Evolutionary conservation across 2,113 vertebrate genomes (phyloP).

Genomic region (Leucopternis melanops): DNA sequence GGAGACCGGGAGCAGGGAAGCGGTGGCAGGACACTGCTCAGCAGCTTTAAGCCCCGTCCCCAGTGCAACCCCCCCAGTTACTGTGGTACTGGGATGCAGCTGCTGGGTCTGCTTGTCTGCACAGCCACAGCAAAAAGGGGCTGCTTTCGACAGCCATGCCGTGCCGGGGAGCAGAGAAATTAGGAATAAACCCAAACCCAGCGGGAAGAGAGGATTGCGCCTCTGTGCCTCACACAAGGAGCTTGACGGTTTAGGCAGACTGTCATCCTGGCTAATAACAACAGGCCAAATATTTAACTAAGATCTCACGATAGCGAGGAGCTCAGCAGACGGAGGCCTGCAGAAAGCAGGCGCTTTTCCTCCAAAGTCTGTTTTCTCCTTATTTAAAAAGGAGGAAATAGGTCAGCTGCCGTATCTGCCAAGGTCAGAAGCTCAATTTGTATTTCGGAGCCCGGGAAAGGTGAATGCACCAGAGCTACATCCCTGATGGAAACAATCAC

Average conservation of each 20-base stretch:
- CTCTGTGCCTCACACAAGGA: not conserved
- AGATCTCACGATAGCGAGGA: not conserved
- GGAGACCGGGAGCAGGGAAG: not conserved
- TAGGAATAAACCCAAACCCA: not conserved
- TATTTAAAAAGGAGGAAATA: constrained; percentile 49
- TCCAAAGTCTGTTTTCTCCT: constrained; percentile 15
- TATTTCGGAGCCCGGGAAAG: constrained; percentile 45
- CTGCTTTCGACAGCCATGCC: fast-evolving
- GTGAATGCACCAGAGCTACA: constrained; percentile 47
- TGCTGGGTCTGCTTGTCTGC: fast-evolving
- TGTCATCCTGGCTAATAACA: not conserved
- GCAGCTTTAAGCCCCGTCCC: not conserved
- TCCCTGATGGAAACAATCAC: constrained; percentile 63
- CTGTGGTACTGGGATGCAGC: not conserved
- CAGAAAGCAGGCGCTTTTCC: not conserved
- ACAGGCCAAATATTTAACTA: constrained; percentile 35
- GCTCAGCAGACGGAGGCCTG: not conserved
- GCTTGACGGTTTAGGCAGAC: not conserved
- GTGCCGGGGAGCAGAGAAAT: not conserved
- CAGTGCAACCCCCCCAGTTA: not conserved
- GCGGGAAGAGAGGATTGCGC: not conserved
- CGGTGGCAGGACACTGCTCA: not conserved
- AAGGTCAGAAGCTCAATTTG: constrained; percentile 63
- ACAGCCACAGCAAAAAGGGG: fast-evolving
- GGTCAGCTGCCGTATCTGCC: constrained; percentile 29